These are phyloP conservation scores for Patella caerulea DNA, from an alignment of 2,888 invertebrate genomes.

Conservation along the genomic window DNA sequence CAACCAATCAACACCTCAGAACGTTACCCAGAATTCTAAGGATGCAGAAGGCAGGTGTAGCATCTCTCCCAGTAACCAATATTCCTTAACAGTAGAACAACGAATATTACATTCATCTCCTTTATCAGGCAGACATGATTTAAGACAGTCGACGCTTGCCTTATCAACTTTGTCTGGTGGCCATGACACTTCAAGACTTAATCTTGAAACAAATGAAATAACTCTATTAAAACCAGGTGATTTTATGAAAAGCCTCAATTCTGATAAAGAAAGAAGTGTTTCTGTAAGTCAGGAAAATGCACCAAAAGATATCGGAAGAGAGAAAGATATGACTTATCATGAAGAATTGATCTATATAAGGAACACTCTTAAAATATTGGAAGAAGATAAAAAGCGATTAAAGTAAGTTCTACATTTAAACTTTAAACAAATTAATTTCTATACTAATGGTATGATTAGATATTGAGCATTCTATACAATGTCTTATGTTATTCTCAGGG, in stretches of 20 bases:
- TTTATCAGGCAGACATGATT: not conserved
- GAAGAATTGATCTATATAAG: conserved; percentile 56
- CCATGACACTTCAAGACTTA: not conserved
- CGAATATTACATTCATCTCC: conserved; percentile 1
- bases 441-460: too few species aligned
- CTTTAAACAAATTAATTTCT: too few species aligned
- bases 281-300: not conserved
- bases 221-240: conserved; percentile 39
- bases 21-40: not conserved
- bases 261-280: not conserved
- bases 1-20: not conserved
- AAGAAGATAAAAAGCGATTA: conserved; percentile 55
- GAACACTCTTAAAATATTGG: conserved; percentile 53
- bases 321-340: conserved; percentile 22
- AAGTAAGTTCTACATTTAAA: conserved; percentile 42
- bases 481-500: too few species aligned
- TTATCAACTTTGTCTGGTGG: not conserved
- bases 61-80: not conserved
- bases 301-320: not conserved
- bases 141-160: conserved; percentile 1
- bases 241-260: conserved; percentile 34
- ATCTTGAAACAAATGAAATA: not conserved
- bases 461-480: too few species aligned
- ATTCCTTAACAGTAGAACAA: not conserved
- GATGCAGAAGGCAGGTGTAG: not conserved